These are phyloP conservation scores for Corapipo altera DNA, from an alignment of 2,113 vertebrate species.

Conservation along the genomic window DNA sequence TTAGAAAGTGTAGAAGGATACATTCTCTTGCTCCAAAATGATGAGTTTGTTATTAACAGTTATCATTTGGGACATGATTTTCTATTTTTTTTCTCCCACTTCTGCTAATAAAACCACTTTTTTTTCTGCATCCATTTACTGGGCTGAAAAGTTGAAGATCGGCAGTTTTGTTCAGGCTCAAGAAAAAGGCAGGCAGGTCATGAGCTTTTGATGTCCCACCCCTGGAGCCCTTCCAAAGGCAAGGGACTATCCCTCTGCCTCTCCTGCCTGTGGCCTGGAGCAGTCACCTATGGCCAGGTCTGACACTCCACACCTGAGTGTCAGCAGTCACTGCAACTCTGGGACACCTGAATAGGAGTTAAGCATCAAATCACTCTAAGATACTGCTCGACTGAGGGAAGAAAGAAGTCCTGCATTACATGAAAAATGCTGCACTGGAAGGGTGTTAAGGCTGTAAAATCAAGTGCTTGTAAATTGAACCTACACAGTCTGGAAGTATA, in stretches of 20 bases:
- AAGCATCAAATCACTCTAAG: not conserved
- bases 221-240: not conserved
- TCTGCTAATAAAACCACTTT: not conserved
- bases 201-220: accelerated
- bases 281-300: not conserved
- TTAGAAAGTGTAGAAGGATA: conserved; percentile 39
- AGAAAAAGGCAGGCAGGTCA: not conserved
- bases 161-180: not conserved
- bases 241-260: not conserved
- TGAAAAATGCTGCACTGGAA: not conserved
- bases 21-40: conserved; percentile 28
- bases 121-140: not conserved
- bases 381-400: not conserved
- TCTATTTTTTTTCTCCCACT: not conserved
- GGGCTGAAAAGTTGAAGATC: not conserved
- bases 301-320: not conserved
- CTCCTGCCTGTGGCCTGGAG: not conserved
- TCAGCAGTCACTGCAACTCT: not conserved
- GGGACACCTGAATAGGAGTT: not conserved
- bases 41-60: conserved; percentile 54
- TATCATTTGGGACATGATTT: conserved; percentile 23
- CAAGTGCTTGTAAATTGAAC: not conserved
- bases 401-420: not conserved
- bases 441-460: not conserved
- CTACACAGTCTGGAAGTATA: not conserved